Conservation (phyloP, 2,888 invertebrate genomes). For the Phaonia tiefii region DNA sequence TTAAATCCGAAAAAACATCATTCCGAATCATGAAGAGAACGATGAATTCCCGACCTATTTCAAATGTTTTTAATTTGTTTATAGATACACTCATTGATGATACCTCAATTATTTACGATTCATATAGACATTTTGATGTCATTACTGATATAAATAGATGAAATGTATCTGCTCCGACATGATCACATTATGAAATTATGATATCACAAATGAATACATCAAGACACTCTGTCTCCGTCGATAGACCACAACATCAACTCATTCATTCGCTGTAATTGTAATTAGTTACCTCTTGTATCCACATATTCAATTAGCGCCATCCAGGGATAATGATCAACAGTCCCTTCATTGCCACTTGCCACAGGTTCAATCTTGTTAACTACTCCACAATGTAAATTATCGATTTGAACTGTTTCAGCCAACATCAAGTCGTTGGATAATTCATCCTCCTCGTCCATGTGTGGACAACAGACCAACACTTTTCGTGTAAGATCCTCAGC, state of each 20-base stretch:
- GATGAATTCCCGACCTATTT: too few species aligned
- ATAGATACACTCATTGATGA: too few species aligned
- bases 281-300: slow-evolving; percentile 7
- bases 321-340: slow-evolving; percentile 10
- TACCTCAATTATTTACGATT: too few species aligned
- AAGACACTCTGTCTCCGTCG: too few species aligned
- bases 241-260: not conserved
- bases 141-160: too few species aligned
- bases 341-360: not conserved
- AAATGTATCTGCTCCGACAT: too few species aligned
- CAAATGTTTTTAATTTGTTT: too few species aligned
- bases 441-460: not conserved
- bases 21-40: too few species aligned
- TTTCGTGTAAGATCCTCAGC: not conserved
- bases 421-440: not conserved
- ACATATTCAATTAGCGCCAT: slow-evolving; percentile 17
- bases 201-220: too few species aligned
- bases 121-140: too few species aligned
- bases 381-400: not conserved
- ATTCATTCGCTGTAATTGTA: not conserved
- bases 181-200: too few species aligned
- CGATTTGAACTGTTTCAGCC: not conserved
- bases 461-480: not conserved
- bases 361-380: not conserved
- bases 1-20: too few species aligned